Base-by-base conservation (phyloP, 1,140 invertebrate genomes). In the Epicauta chinensis region DNA sequence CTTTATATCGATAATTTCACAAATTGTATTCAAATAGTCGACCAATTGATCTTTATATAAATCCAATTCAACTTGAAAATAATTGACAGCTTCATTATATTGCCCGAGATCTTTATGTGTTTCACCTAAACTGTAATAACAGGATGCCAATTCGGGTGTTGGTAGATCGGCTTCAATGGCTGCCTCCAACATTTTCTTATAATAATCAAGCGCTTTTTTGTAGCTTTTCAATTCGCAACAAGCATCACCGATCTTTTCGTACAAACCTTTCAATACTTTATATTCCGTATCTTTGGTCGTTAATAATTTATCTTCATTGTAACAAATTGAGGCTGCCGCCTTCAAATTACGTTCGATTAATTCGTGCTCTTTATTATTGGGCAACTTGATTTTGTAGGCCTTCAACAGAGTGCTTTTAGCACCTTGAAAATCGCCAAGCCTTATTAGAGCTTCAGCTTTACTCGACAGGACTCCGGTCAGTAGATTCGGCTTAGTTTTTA, bases 241-340 rank as follows among this genome's bases (percentile, higher is more conserved):
- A 3, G 80, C 81, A 73, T 96, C 93, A 3, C 89, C 93, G 13
- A 93, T 66, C 63, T 79, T 83, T 69, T 96, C 93, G 70, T 87
- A 91, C 0, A 90, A 58, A 57, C 85, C 81, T 53, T 81, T 78
- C 9, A 74, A 68, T 13, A 55, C 56, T 60, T 77, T 73, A 56
- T 84, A 74, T 5, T 73, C 66, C 16, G 81, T 77, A 10, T 75
- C 71, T 1, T 39, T 38, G 16, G 77, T 76, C 16, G 75, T 68
- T 29, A 82, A 66, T 6, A 89, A 61, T 49, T 78, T 65, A 52
- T 86, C 79, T 69, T 91, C 80, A 1, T 76, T 75, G 60, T 81
- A 75, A 62, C 81, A 84, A 55, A 91, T 79, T 45, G 77, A 79
- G 16, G 82, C 81, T 55, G 85, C 86, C 86, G 60, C 32, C 1